Conservation (phyloP, 2,888 invertebrate species). For the Callinectes sapidus region DNA sequence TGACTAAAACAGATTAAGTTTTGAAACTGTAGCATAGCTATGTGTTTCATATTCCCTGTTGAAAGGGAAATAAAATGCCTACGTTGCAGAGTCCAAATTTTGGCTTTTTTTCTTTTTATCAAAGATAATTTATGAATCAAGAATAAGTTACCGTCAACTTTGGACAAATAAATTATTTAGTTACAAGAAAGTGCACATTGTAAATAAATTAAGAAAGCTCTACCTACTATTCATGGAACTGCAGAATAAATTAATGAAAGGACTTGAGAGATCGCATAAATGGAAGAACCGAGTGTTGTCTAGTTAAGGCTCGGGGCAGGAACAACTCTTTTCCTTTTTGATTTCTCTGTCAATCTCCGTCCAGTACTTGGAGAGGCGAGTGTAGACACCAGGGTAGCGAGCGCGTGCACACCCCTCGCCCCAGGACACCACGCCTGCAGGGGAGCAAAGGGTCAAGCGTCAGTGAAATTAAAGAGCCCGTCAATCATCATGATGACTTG, state of each 20-base stretch:
- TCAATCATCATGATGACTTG: too few species aligned
- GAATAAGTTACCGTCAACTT: not conserved
- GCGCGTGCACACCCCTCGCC: slow-evolving; percentile 70
- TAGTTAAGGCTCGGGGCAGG: slow-evolving; percentile 46
- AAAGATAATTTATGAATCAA: not conserved
- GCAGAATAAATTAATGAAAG: slow-evolving; percentile 36
- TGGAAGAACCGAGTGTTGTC: not conserved
- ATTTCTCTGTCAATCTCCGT: slow-evolving; percentile 56
- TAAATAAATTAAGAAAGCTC: slow-evolving; percentile 41
- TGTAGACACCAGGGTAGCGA: slow-evolving; percentile 69
- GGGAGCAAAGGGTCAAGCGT: not conserved
- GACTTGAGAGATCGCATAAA: not conserved
- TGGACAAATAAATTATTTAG: slow-evolving; percentile 18
- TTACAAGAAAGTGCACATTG: not conserved
- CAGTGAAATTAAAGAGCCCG: too few species aligned
- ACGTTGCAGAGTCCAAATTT: not conserved
- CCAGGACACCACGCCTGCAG: slow-evolving; percentile 70
- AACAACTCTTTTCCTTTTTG: slow-evolving; percentile 41
- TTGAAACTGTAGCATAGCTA: not conserved
- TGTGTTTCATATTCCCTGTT: not conserved
- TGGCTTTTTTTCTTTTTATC: not conserved
- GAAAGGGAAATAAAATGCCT: not conserved
- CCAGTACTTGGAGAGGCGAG: slow-evolving; percentile 61
- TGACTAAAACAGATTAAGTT: not conserved
- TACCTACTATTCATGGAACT: slow-evolving; percentile 36